These are phyloP conservation scores for Euphonia xanthogaster DNA, from an alignment of 2,797 vertebrate genomes.

Conservation along the genomic window DNA sequence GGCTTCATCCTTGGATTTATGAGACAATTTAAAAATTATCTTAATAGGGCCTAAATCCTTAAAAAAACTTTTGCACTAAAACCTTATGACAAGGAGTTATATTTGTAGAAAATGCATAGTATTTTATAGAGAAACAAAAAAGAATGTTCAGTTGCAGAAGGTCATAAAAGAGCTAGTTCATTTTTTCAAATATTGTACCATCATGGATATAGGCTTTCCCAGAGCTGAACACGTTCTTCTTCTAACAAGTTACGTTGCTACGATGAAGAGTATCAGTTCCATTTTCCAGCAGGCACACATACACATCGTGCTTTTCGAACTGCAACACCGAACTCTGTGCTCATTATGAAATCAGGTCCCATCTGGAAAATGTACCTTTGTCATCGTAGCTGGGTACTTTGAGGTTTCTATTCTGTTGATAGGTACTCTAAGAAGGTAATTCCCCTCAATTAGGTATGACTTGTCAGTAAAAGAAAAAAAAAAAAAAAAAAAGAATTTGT, in stretches of 20 bases:
- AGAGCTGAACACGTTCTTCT: background rate
- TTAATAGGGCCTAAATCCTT: background rate
- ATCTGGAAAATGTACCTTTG: background rate
- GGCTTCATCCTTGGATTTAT: background rate
- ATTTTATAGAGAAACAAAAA: background rate
- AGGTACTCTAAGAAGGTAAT: background rate
- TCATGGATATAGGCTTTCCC: background rate
- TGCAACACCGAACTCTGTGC: background rate
- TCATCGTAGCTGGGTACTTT: background rate
- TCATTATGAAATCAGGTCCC: background rate
- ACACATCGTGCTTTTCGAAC: background rate
- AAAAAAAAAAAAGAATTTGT: background rate
- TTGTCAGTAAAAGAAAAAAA: background rate
- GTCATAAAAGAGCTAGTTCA: background rate
- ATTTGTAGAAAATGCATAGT: background rate
- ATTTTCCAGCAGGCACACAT: background rate
- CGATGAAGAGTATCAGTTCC: background rate
- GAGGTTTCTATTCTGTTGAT: background rate
- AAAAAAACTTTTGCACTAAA: background rate
- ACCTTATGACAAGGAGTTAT: background rate
- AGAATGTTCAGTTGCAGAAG: background rate
- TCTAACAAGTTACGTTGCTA: background rate
- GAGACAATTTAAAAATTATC: background rate
- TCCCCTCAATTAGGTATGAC: background rate
- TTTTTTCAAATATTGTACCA: background rate